These are phyloP conservation scores for Ciconia stormi DNA, from an alignment of 2,113 vertebrate species.

Conservation along the genomic window DNA sequence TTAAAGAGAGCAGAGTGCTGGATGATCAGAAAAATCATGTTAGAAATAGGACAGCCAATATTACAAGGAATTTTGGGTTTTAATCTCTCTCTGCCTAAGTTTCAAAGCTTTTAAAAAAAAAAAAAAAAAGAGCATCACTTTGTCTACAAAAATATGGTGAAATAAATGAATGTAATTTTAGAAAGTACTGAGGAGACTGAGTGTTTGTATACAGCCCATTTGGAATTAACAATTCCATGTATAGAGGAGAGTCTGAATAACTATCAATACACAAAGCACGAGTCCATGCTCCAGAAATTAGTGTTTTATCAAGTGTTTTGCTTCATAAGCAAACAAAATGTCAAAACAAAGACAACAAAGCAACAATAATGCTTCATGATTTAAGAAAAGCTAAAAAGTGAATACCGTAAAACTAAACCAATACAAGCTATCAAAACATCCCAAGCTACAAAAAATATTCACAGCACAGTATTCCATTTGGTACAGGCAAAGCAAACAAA, in stretches of 20 bases:
- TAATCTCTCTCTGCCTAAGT: not conserved
- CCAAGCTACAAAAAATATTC: not conserved
- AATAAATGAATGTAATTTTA: conserved; percentile 4
- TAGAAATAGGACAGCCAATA: not conserved
- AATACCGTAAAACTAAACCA: not conserved
- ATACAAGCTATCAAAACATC: not conserved
- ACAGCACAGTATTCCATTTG: not conserved
- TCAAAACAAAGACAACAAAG: conserved; percentile 43
- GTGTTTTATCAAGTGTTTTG: conserved; percentile 30
- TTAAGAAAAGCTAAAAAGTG: conserved; percentile 6
- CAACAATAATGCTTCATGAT: not conserved
- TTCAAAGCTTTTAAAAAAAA: not conserved
- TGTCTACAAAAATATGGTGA: not conserved
- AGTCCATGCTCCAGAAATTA: conserved; percentile 1
- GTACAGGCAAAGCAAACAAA: not conserved
- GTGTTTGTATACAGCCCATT: not conserved
- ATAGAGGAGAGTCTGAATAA: not conserved
- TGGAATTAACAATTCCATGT: conserved; percentile 1
- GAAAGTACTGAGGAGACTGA: not conserved
- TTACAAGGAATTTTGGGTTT: not conserved
- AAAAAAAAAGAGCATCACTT: not conserved
- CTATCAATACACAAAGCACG: not conserved
- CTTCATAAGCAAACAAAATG: conserved; percentile 25
- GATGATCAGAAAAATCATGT: not conserved
- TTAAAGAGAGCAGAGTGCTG: not conserved